Conservation (phyloP, 2,888 invertebrate species). For the Melanostoma mellinum region DNA sequence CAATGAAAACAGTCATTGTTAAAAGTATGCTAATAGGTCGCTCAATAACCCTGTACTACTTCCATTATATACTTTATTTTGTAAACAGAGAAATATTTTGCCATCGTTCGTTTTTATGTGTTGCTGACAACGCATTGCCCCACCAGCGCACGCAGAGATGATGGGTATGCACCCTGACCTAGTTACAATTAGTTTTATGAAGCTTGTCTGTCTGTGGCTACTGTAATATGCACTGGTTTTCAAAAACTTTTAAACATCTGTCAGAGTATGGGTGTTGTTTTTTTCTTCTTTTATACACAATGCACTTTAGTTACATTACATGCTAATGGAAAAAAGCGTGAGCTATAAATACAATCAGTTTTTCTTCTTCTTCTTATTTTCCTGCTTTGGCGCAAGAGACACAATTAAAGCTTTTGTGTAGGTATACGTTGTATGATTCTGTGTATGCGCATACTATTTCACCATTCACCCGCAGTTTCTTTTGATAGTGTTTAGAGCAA, state of each 20-base stretch:
- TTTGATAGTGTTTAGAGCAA: conserved; percentile 42
- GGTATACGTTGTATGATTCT: conserved; percentile 12
- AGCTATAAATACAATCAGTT: conserved; percentile 3
- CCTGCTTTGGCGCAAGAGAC: conserved; percentile 25
- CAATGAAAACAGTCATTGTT: conserved; percentile 78
- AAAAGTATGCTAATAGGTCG: conserved; percentile 81
- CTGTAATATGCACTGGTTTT: conserved; percentile 71
- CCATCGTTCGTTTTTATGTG: conserved; percentile 75
- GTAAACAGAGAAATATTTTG: conserved; percentile 70
- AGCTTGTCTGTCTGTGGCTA: conserved; percentile 62
- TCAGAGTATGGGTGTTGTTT: conserved; percentile 13
- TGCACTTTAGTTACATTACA: conserved; percentile 50
- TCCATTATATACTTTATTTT: conserved; percentile 73
- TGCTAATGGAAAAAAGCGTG: neutral
- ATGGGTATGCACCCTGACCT: conserved; percentile 80
- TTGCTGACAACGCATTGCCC: conserved; percentile 74
- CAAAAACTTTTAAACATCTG: conserved; percentile 52
- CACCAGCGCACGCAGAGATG: conserved; percentile 70
- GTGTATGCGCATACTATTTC: conserved; percentile 33
- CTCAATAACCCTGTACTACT: conserved; percentile 80
- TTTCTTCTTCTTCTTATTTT: neutral
- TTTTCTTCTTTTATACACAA: conserved; percentile 16
- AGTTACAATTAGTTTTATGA: conserved; percentile 76
- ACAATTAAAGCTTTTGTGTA: conserved; percentile 37
- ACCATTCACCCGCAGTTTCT: conserved; percentile 9